Conservation (phyloP, 1,140 invertebrate genomes). For the Conus ventricosus region DNA sequence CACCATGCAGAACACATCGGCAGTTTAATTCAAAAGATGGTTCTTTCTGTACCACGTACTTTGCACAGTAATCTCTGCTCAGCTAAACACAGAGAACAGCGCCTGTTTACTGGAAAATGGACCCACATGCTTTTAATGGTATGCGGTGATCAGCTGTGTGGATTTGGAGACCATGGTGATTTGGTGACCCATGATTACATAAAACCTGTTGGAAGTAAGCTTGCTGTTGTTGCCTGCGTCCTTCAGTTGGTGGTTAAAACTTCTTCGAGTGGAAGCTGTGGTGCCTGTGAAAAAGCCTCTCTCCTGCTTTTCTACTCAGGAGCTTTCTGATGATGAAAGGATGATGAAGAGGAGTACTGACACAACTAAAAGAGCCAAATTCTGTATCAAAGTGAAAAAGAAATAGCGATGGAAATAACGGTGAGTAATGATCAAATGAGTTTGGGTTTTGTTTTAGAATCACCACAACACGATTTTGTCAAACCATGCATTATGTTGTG, state of each 20-base stretch:
- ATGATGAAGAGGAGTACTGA: neutral
- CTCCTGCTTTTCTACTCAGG: neutral
- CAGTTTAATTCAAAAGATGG: slow-evolving; percentile 32
- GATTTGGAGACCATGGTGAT: slow-evolving; percentile 3
- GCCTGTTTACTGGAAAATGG: slow-evolving; percentile 19
- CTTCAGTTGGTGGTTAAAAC: slow-evolving; percentile 40
- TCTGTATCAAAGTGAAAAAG: neutral
- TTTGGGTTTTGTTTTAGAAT: too few species aligned
- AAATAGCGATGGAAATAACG: neutral
- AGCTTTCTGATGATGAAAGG: neutral
- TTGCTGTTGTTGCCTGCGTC: slow-evolving; percentile 9
- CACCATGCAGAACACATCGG: neutral
- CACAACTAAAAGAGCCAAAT: neutral
- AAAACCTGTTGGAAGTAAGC: slow-evolving; percentile 26
- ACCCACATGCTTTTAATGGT: neutral
- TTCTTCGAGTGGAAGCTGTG: slow-evolving; percentile 39
- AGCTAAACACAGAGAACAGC: neutral
- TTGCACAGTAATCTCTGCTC: slow-evolving; percentile 16
- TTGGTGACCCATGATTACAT: neutral
- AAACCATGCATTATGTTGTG: too few species aligned
- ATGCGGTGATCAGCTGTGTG: neutral
- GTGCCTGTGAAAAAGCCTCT: slow-evolving; percentile 36
- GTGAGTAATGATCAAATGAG: neutral
- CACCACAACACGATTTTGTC: too few species aligned
- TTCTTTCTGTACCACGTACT: slow-evolving; percentile 31